Percentiles rank a stretch among this genome's conserved stretches.
Conservation (phyloP, 2,113 vertebrate species). For the Sylvietta virens region DNA sequence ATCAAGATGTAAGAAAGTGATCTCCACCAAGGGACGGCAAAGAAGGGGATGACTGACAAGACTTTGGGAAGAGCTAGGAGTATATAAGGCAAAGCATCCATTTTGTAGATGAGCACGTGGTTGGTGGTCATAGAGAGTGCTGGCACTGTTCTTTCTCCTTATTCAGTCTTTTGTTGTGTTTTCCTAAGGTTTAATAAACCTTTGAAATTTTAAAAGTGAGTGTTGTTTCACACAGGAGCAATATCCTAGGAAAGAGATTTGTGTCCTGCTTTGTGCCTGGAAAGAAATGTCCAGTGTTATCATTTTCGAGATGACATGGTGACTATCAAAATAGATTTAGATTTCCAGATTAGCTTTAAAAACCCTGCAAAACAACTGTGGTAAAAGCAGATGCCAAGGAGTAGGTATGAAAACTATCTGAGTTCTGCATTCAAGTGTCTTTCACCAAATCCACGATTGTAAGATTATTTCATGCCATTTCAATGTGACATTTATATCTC, state of each 20-base stretch:
- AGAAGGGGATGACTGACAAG: too few species aligned
- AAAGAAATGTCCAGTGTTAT: neutral
- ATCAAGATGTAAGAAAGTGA: too few species aligned
- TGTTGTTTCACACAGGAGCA: too few species aligned
- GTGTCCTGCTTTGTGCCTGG: neutral
- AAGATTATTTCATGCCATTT: neutral
- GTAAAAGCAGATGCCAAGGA: neutral
- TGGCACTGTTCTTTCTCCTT: too few species aligned
- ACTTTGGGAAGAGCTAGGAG: too few species aligned
- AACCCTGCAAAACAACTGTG: neutral
- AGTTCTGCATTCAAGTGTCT: neutral
- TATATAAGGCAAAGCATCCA: too few species aligned
- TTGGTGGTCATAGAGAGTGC: too few species aligned
- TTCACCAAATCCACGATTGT: neutral
- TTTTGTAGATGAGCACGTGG: too few species aligned
- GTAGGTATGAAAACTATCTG: neutral
- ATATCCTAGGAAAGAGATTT: neutral
- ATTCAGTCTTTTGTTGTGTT: too few species aligned
- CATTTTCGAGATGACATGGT: neutral
- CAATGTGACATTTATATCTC: accelerated
- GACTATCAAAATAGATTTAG: neutral
- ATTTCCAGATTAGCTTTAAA: neutral
- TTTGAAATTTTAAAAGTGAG: too few species aligned
- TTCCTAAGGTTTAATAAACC: too few species aligned
- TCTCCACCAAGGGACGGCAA: too few species aligned